Evolutionary conservation across 2,113 vertebrate species (phyloP).

Genomic region (Gnathonemus echidnorhynchus): DNA sequence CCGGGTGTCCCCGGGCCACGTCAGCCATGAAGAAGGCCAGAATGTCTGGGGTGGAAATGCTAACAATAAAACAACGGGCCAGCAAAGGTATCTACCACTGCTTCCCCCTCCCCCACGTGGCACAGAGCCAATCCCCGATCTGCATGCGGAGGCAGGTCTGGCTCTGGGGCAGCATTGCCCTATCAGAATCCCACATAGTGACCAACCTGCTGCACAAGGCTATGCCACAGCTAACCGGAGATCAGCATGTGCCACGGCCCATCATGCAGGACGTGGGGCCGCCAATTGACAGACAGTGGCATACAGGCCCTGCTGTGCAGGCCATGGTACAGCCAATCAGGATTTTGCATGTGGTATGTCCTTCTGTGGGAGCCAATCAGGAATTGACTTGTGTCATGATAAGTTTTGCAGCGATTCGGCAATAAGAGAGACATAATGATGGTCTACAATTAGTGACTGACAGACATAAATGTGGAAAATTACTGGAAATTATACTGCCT

Average conservation of each 20-base stretch:
- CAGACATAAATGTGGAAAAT: slow-evolving; percentile 11
- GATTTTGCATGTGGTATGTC: background rate
- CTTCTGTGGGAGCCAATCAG: slow-evolving; percentile 10
- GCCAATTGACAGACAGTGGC: background rate
- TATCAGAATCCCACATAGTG: background rate
- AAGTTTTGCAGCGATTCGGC: background rate
- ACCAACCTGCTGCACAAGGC: background rate
- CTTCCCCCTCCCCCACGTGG: background rate
- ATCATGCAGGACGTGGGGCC: background rate
- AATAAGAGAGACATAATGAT: background rate
- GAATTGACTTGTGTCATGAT: background rate
- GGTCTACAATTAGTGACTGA: slow-evolving; percentile 13
- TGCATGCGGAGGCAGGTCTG: background rate
- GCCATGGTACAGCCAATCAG: background rate
- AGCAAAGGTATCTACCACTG: slow-evolving; percentile 72
- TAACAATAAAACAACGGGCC: slow-evolving; percentile 92
- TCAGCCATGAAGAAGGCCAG: slow-evolving; percentile 96
- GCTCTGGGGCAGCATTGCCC: background rate
- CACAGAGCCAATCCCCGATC: background rate
- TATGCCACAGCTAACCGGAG: background rate
- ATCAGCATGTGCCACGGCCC: background rate
- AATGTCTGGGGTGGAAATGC: slow-evolving; percentile 89
- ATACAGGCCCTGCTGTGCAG: background rate
- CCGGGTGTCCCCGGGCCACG: slow-evolving; percentile 89
- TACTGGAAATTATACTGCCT: background rate